Percentiles rank a stretch among this genome's conserved stretches.
Conservation (phyloP, 35 echinoderm and acorn worm genomes). For the Apostichopus parvimensis region DNA sequence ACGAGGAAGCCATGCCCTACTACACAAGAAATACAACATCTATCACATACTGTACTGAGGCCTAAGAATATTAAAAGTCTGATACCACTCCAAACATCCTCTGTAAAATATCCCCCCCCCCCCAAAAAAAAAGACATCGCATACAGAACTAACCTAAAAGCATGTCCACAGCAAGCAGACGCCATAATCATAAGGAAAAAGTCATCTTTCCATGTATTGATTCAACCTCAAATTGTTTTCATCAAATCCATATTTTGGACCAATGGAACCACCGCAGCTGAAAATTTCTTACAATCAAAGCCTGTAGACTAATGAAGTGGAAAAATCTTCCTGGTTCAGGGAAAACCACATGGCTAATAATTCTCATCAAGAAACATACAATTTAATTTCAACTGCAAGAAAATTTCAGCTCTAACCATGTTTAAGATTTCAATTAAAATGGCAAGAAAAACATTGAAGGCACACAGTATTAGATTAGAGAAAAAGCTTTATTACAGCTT, state of each 20-base stretch:
- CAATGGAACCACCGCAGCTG: constrained; percentile 22
- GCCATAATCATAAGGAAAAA: background rate
- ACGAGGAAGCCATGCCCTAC: too few species aligned
- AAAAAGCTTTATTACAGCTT: background rate
- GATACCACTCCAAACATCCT: too few species aligned
- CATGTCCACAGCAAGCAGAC: too few species aligned
- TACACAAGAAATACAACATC: too few species aligned
- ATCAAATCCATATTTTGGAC: constrained; percentile 38
- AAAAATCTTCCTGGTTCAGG: background rate
- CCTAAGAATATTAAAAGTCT: too few species aligned
- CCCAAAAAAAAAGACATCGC: too few species aligned
- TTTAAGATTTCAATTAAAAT: constrained; percentile 37
- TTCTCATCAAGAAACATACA: constrained; percentile 17
- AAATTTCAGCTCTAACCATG: constrained; percentile 28
- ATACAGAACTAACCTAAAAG: too few species aligned
- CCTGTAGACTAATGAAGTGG: constrained; percentile 32
- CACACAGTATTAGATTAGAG: constrained; percentile 11
- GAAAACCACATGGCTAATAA: constrained; percentile 13
- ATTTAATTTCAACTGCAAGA: constrained; percentile 32
- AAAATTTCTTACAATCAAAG: constrained; percentile 39
- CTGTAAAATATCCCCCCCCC: too few species aligned
- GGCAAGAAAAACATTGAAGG: constrained; percentile 17
- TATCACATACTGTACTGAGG: too few species aligned
- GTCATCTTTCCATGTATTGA: constrained; percentile 1
- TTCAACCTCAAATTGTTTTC: constrained; percentile 37